Conservation (phyloP, 2,888 invertebrate species). For the Leptinotarsa rubiginosa region DNA sequence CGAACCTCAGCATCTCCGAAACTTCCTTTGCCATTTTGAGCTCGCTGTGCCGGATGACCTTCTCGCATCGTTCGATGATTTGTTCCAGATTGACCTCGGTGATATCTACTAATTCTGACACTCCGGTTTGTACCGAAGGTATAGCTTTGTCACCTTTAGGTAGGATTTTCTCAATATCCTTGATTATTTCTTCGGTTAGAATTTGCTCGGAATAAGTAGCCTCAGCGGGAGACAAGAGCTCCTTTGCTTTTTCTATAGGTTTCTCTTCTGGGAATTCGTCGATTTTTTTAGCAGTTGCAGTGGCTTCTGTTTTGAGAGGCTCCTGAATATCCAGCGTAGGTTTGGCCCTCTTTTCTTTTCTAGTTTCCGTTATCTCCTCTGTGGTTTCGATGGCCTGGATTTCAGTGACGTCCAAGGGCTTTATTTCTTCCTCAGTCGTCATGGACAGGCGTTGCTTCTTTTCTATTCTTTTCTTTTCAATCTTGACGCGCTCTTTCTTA, state of each 20-base stretch:
- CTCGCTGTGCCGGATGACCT: slow-evolving; percentile 70
- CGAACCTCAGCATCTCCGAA: slow-evolving; percentile 78
- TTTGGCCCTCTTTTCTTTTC: slow-evolving; percentile 67
- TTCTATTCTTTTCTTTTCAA: slow-evolving; percentile 65
- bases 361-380: slow-evolving; percentile 68
- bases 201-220: slow-evolving; percentile 72
- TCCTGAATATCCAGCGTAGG: slow-evolving; percentile 71
- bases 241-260: slow-evolving; percentile 66
- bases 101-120: slow-evolving; percentile 63
- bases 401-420: slow-evolving; percentile 67
- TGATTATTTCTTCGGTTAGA: slow-evolving; percentile 69
- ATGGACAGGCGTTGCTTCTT: slow-evolving; percentile 56
- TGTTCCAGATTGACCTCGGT: slow-evolving; percentile 70
- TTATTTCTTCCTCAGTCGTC: slow-evolving; percentile 66
- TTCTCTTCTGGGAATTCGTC: slow-evolving; percentile 67
- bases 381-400: slow-evolving; percentile 71
- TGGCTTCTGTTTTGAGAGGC: slow-evolving; percentile 72
- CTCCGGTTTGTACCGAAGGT: slow-evolving; percentile 57
- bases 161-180: slow-evolving; percentile 65
- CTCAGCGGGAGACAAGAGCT: slow-evolving; percentile 70
- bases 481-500: slow-evolving; percentile 68
- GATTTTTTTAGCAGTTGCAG: slow-evolving; percentile 74
- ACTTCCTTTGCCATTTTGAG: slow-evolving; percentile 79
- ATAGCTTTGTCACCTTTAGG: slow-evolving; percentile 59
- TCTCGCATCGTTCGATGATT: slow-evolving; percentile 70